Percentiles rank a stretch among this genome's conserved stretches.
phyloP scores from a whole-genome alignment of 2,113 vertebrate genomes.

The Osmerus mordax region DNA sequence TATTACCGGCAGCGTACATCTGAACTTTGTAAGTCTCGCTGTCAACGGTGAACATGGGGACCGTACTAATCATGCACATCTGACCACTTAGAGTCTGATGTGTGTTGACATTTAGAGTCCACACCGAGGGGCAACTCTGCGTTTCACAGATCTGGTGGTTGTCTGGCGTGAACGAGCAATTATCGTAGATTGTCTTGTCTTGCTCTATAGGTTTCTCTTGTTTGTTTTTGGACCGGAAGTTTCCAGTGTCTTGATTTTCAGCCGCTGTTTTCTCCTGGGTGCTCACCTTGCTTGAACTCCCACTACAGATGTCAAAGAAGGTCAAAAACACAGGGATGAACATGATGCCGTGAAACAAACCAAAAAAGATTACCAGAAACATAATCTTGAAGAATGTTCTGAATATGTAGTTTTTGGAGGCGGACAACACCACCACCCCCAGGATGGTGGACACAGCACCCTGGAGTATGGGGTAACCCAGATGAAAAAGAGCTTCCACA shows the following conservation, averaged over 20 bases:
- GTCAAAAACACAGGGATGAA: constrained; percentile 61
- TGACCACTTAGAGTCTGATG: constrained; percentile 11
- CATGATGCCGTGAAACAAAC: constrained; percentile 51
- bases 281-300: background rate
- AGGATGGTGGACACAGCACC: constrained; percentile 66
- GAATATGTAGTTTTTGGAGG: constrained; percentile 56
- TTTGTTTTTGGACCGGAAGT: constrained; percentile 3
- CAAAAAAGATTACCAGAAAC: constrained; percentile 64
- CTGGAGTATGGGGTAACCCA: constrained; percentile 55
- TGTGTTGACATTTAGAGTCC: constrained; percentile 22
- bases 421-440: constrained; percentile 66
- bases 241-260: constrained; percentile 9
- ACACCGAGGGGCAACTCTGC: constrained; percentile 7
- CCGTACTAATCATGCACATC: constrained; percentile 20
- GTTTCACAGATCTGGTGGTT: constrained; percentile 15
- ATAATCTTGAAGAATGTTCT: constrained; percentile 68
- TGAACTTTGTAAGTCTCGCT: constrained; percentile 33
- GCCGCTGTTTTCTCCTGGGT: background rate
- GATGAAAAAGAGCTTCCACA: constrained; percentile 49
- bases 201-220: constrained; percentile 11
- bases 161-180: constrained; percentile 24
- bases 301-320: constrained; percentile 15
- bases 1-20: constrained; percentile 27
- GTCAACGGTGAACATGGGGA: constrained; percentile 36
- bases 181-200: constrained; percentile 25